These are phyloP conservation scores for Varecia variegata DNA, from an alignment of 2,797 vertebrate species.

Conservation along the genomic window DNA sequence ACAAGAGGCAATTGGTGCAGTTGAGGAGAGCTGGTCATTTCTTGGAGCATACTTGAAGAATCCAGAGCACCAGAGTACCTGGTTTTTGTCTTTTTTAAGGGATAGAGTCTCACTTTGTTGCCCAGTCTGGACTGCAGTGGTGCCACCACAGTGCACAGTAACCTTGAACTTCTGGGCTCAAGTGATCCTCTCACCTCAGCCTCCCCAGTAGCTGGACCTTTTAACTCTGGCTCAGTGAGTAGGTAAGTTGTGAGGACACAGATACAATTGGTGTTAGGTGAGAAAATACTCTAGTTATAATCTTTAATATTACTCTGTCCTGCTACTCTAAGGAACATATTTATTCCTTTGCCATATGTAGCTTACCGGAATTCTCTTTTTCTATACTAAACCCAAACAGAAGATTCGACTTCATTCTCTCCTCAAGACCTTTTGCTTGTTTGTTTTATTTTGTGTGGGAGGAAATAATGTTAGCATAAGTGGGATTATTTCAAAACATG, in stretches of 20 bases:
- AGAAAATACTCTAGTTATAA: not conserved
- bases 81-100: not conserved
- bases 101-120: not conserved
- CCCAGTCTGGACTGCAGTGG: not conserved
- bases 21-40: not conserved
- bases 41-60: not conserved
- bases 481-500: conserved; percentile 56
- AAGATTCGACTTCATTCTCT: conserved; percentile 29
- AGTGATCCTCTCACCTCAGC: not conserved
- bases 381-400: conserved; percentile 1
- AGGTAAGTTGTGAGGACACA: not conserved
- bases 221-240: not conserved
- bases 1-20: not conserved
- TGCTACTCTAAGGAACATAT: not conserved
- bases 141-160: not conserved
- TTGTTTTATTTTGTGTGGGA: conserved; percentile 58
- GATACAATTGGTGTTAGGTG: not conserved
- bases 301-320: not conserved
- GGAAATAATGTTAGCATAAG: conserved; percentile 50
- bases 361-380: conserved; percentile 10
- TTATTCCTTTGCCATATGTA: not conserved
- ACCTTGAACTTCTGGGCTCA: not conserved
- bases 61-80: not conserved
- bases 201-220: not conserved
- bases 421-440: conserved; percentile 44